These are phyloP conservation scores for Archips xylosteana DNA, from an alignment of 2,888 invertebrate genomes.

Conservation along the genomic window DNA sequence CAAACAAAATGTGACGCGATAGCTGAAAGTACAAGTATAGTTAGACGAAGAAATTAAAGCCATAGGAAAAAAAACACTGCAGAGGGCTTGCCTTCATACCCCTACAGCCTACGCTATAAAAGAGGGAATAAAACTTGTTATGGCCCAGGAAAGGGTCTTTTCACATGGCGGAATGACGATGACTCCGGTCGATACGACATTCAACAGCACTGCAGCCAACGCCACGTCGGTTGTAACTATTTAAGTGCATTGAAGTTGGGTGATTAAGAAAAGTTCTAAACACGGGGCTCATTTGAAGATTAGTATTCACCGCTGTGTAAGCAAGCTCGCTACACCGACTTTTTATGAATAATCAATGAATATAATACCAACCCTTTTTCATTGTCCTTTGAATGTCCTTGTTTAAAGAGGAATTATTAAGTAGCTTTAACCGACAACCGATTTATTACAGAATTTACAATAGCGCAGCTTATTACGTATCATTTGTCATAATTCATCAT, in stretches of 20 bases:
- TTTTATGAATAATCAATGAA: too few species aligned
- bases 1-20: not conserved
- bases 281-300: not conserved
- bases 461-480: not conserved
- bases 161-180: slow-evolving; percentile 36
- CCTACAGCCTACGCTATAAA: slow-evolving; percentile 26
- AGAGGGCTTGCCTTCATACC: not conserved
- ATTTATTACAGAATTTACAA: not conserved
- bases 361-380: too few species aligned
- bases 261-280: slow-evolving; percentile 14
- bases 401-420: not conserved
- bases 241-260: slow-evolving; percentile 16
- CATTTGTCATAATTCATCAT: slow-evolving; percentile 5
- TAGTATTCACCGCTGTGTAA: too few species aligned
- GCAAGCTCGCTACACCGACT: too few species aligned
- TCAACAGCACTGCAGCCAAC: slow-evolving; percentile 29
- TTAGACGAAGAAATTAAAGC: slow-evolving; percentile 7
- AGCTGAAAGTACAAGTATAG: not conserved
- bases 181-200: slow-evolving; percentile 24
- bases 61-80: not conserved
- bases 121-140: slow-evolving; percentile 36
- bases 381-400: too few species aligned
- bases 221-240: not conserved
- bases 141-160: slow-evolving; percentile 29
- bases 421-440: not conserved